A percentile compares a stretch with the other conserved stretches of the same genome.
Conservation (phyloP, 1,140 invertebrate genomes). For the Danaus melanippus region DNA sequence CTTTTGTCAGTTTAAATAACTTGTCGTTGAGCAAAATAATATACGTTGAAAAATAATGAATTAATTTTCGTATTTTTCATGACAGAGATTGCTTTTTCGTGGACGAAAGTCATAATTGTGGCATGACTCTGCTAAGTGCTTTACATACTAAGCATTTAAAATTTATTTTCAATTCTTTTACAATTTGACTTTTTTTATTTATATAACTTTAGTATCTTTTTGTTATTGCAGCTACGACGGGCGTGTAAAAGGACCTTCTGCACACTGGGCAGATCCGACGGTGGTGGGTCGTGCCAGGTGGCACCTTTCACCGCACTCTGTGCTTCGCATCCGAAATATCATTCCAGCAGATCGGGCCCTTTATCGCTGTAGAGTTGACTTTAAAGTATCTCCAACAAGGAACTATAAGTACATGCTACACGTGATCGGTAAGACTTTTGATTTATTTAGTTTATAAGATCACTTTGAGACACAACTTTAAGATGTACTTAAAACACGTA, state of each 20-base stretch:
- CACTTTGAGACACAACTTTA: too few species aligned
- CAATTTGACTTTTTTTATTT: too few species aligned
- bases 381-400: conserved; percentile 84
- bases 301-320: conserved; percentile 79
- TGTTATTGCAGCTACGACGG: conserved; percentile 80
- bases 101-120: too few species aligned
- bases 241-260: conserved; percentile 79
- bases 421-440: conserved; percentile 22
- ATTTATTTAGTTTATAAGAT: conserved; percentile 16
- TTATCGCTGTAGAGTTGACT: conserved; percentile 87
- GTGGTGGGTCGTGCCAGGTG: conserved; percentile 83
- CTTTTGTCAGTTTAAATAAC: conserved; percentile 17
- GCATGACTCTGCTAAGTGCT: too few species aligned
- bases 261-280: conserved; percentile 87
- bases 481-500: too few species aligned
- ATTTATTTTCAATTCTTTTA: too few species aligned
- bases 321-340: conserved; percentile 82
- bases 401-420: conserved; percentile 78
- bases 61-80: conserved; percentile 2
- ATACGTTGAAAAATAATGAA: conserved; percentile 12
- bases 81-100: conserved; percentile 5
- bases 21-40: conserved; percentile 10
- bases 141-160: too few species aligned
- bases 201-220: background rate
- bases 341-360: conserved; percentile 80